Base-by-base conservation (phyloP, 2,888 invertebrate genomes). In the Lampropteryx suffumata region DNA sequence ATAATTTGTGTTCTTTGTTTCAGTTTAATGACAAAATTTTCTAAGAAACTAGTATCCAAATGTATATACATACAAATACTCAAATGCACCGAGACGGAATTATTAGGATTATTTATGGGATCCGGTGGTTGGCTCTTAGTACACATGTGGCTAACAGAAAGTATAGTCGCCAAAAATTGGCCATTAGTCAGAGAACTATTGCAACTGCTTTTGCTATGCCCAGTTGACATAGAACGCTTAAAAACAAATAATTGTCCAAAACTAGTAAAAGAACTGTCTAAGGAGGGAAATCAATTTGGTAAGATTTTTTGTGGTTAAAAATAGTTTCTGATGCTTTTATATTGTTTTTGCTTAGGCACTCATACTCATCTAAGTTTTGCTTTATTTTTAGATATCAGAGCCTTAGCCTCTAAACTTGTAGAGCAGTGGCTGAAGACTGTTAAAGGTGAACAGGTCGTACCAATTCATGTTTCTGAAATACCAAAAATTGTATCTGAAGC, bases 1-100 rank as follows among this genome's bases (percentile, higher is more conserved):
- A 7, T 17, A 17, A 17, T 24, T 5, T 24, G 1, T 24, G 24
- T 65, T 58, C 65, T 75, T 65, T 69, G 65, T 93, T 94, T 66
- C 91, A 98, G 97, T 79, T 93, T 98, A 75, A 98, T 98, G 98
- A 96, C 95, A 36, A 97, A 98, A 82, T 97, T 96, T 91, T 98
- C 98, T 0, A 97, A 96, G 81, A 98, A 98, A 84, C 91, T 98
- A 63, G 98, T 98, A 45, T 97, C 97, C 66, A 97, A 97, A 91
- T 98, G 98, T 89, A 96, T 98, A 71, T 98, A 98, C 76, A 94
- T 98, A 67, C 96, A 98, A 80, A 98, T 98, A 71, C 88, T 98
- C 51, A 96, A 96, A 82, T 94, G 95, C 57, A 97, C 98, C 8
- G 94, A 95, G 74, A 93, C 94, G 4, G 95, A 95, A 58, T 91